Percentiles rank a stretch among this genome's conserved stretches.
These are phyloP conservation scores for Disparrhopalites patrizii DNA, from an alignment of 2,888 invertebrate species.

Conservation along the genomic window DNA sequence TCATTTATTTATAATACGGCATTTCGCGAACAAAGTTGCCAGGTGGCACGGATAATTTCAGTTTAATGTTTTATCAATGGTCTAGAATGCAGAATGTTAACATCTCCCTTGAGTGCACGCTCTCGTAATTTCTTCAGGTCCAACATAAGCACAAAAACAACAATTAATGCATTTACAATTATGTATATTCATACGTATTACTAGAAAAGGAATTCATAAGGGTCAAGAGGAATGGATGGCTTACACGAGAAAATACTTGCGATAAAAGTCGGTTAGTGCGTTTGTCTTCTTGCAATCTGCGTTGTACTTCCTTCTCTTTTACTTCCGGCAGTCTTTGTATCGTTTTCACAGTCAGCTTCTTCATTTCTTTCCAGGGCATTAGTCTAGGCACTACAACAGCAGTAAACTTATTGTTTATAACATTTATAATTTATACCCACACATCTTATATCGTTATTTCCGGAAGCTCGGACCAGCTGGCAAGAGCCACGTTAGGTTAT, in stretches of 20 bases:
- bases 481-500: no score
- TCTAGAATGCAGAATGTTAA: constrained; percentile 28
- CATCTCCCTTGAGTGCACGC: constrained; percentile 31
- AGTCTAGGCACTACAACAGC: constrained; percentile 30
- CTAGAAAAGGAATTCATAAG: background rate
- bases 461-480: no score
- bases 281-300: constrained; percentile 60
- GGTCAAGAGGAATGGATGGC: constrained; percentile 27
- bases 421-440: no score
- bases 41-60: no score
- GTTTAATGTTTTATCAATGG: no score
- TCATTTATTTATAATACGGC: no score
- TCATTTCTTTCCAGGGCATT: constrained; percentile 60
- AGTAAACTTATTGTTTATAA: background rate
- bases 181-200: background rate
- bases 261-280: constrained; percentile 70
- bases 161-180: background rate
- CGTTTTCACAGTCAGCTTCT: constrained; percentile 59
- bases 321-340: constrained; percentile 71
- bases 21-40: no score
- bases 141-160: background rate
- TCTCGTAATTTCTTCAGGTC: constrained; percentile 31
- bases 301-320: constrained; percentile 60
- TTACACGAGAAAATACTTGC: constrained; percentile 70
- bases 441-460: no score